Conservation (phyloP, 2,888 invertebrate species). For the Tenodera sinensis region DNA sequence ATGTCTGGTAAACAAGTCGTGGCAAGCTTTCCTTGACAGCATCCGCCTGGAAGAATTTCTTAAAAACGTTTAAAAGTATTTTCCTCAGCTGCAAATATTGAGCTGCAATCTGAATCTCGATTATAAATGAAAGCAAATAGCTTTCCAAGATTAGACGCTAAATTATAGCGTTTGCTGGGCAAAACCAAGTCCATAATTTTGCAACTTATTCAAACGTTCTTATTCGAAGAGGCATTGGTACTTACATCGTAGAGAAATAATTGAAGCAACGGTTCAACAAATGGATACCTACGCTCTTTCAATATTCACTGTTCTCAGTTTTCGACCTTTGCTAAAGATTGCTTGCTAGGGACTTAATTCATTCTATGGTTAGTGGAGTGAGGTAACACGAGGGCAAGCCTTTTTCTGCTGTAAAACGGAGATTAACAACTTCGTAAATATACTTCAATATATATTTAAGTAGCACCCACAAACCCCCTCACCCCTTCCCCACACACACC, state of each 20-base stretch:
- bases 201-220: neutral
- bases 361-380: no score
- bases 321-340: no score
- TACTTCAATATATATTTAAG: no score
- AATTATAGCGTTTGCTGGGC: neutral
- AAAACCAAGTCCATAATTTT: neutral
- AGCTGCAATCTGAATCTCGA: neutral
- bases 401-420: no score
- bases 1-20: neutral
- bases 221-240: neutral
- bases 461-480: no score
- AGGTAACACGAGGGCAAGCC: no score
- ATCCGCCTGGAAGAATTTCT: neutral
- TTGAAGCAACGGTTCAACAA: no score
- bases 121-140: neutral
- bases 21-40: neutral
- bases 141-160: neutral
- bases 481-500: no score
- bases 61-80: neutral
- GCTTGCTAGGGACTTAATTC: no score
- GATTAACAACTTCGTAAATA: no score
- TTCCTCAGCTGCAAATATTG: neutral
- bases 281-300: no score
- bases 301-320: no score
- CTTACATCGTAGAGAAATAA: neutral